These are phyloP conservation scores for Nymphicus hollandicus DNA, from an alignment of 2,113 vertebrate genomes.

Conservation along the genomic window DNA sequence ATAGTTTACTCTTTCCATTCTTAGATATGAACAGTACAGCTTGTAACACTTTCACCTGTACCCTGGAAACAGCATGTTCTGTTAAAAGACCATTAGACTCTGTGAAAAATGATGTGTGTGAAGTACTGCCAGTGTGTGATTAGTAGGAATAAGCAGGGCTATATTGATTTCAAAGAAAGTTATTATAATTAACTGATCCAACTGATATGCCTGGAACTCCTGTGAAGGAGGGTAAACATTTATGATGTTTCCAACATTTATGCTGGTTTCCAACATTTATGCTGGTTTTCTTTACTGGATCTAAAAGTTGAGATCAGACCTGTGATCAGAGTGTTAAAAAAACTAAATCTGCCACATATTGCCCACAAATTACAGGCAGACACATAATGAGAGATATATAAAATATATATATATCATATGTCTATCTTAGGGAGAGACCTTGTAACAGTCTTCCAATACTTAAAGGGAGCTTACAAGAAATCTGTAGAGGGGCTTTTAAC, in stretches of 20 bases:
- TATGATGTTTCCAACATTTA: too few relatives aligned
- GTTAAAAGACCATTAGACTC: background rate
- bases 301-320: background rate
- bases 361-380: background rate
- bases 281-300: background rate
- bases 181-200: constrained; percentile 3
- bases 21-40: constrained; percentile 19
- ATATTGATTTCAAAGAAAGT: constrained; percentile 27
- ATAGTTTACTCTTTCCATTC: constrained; percentile 43
- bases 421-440: background rate
- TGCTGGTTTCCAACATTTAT: too few relatives aligned
- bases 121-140: constrained; percentile 39
- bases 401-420: background rate
- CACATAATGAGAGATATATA: background rate
- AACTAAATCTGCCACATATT: background rate
- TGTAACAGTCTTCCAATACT: background rate
- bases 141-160: background rate
- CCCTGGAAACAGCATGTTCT: constrained; percentile 1
- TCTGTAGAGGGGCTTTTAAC: background rate
- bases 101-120: background rate
- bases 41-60: background rate
- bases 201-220: background rate
- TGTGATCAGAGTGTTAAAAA: background rate
- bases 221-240: background rate
- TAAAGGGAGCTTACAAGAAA: background rate